Percentiles rank a stretch among this genome's conserved stretches.
These are phyloP conservation scores for Palaemon carinicauda DNA, from an alignment of 1,140 invertebrate species.

Conservation along the genomic window DNA sequence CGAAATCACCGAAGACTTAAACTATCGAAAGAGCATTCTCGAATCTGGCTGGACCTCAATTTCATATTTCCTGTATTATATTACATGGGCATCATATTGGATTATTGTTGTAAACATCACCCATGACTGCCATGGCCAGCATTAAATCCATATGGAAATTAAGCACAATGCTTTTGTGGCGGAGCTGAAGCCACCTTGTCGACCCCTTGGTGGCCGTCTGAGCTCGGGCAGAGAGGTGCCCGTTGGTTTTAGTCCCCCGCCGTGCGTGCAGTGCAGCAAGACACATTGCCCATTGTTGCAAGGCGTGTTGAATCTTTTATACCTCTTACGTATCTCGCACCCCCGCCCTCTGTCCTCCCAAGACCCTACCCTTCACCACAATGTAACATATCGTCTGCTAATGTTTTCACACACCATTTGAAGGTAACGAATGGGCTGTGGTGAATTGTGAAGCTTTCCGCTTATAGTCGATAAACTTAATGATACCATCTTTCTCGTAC, in stretches of 20 bases:
- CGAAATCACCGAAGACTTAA: too few species aligned
- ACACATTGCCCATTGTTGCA: constrained; percentile 32
- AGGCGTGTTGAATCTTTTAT: background rate
- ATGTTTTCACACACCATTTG: constrained; percentile 26
- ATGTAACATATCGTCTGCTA: background rate
- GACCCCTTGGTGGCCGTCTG: background rate
- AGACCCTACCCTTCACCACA: background rate
- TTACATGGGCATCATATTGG: too few species aligned
- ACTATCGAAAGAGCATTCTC: too few species aligned
- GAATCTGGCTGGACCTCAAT: too few species aligned
- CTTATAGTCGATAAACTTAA: background rate
- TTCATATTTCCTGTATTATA: too few species aligned
- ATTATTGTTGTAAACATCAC: too few species aligned
- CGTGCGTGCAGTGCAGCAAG: constrained; percentile 18
- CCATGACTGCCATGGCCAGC: too few species aligned
- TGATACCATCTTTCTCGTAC: background rate
- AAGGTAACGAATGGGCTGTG: background rate
- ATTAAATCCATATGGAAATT: too few species aligned
- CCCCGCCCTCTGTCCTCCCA: background rate
- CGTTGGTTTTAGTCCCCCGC: background rate
- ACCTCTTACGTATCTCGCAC: background rate
- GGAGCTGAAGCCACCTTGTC: background rate
- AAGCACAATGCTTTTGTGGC: background rate
- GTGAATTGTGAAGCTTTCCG: background rate
- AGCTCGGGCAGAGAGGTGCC: background rate